Evolutionary conservation across 2,888 invertebrate genomes (phyloP), one percentile per base, ranked within the genome.

Genomic region (Muscina levida): DNA sequence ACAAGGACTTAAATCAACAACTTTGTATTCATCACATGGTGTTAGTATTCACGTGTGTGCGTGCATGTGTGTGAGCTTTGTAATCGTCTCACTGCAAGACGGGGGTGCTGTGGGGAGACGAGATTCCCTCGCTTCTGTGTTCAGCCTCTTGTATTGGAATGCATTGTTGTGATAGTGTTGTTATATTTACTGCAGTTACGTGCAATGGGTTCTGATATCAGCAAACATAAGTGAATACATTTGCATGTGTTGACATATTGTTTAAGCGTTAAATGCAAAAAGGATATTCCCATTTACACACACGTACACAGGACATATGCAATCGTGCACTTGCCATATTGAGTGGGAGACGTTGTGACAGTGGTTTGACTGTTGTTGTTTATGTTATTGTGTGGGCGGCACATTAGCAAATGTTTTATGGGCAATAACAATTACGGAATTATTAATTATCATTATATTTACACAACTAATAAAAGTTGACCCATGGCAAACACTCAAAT

Each of bases 1-100:
- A 31, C 31, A 31, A n/a, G 24, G 19, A 13, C 37, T 68, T 65
- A 68, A 65, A 73, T 37, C 68, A 76, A 72, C 66, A 77, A 71
- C 70, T 73, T 73, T 76, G 76, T 66, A 76, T 80, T 77, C 73
- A 77, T 77, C 48, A 51, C 53, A 72, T 39, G 62, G n/a, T n/a
- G n/a, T n/a, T n/a, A n/a, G n/a, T n/a, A n/a, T n/a, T n/a, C n/a
- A n/a, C n/a, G n/a, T n/a, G n/a, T n/a, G n/a, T n/a, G n/a, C n/a
- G n/a, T n/a, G n/a, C n/a, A n/a, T n/a, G n/a, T n/a, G n/a, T n/a
- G n/a, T n/a, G n/a, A n/a, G n/a, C n/a, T n/a, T n/a, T n/a, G n/a
- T n/a, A n/a, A n/a, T n/a, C n/a, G n/a, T n/a, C n/a, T 37, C 37
- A 4, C n/a, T 44, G 44, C 44, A 37, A 37, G 37, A 6, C 5